A percentile compares a stretch with the other conserved stretches of the same genome.
Conservation (phyloP, 2,113 vertebrate species). For the Anguilla japonica region DNA sequence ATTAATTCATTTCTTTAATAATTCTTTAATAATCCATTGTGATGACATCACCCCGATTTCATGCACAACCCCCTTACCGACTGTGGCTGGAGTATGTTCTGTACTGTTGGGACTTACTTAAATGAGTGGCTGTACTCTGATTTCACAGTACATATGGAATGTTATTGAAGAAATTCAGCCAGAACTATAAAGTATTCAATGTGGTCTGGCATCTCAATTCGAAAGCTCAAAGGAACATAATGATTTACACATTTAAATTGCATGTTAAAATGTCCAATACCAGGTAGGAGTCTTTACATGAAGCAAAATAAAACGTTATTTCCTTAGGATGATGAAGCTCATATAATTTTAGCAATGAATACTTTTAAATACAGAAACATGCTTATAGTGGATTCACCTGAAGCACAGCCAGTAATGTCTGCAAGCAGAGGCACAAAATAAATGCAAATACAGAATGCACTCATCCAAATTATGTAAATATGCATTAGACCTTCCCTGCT, state of each 20-base stretch:
- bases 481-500: neutral
- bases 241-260: neutral
- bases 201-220: neutral
- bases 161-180: neutral
- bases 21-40: neutral
- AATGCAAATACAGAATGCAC: neutral
- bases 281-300: neutral
- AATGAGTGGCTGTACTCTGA: slow-evolving; percentile 2
- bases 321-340: neutral
- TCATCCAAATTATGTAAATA: neutral
- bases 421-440: neutral
- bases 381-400: neutral
- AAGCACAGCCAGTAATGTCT: neutral
- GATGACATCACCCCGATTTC: neutral
- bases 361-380: neutral
- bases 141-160: neutral
- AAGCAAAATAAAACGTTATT: neutral
- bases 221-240: neutral
- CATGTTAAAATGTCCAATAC: neutral
- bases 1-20: too few species aligned
- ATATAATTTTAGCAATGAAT: neutral
- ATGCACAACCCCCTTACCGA: neutral
- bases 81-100: neutral
- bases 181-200: neutral
- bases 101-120: slow-evolving; percentile 11